phyloP scores from a whole-genome alignment of 2,797 vertebrate species.

The Potorous gilbertii region DNA sequence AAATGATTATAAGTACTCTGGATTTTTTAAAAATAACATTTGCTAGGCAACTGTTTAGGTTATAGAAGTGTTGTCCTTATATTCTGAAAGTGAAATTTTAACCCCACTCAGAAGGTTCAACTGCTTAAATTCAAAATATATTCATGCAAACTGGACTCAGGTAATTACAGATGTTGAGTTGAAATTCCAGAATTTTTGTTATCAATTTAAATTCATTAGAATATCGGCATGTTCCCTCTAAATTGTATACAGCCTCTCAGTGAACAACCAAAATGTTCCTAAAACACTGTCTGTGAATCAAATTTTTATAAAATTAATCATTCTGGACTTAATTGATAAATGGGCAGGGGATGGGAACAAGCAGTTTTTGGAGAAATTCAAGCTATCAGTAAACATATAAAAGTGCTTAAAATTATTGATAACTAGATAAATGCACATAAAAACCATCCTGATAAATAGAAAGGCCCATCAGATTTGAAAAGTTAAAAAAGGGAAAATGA shows the following conservation, averaged over 20 bases:
- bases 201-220: too few species aligned
- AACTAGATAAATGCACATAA: too few species aligned
- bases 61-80: not conserved
- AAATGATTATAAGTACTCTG: not conserved
- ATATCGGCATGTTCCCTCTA: not conserved
- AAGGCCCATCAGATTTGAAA: too few species aligned
- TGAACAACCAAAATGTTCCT: not conserved
- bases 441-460: too few species aligned
- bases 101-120: not conserved
- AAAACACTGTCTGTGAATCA: not conserved
- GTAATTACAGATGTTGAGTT: not conserved
- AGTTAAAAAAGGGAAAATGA: not conserved
- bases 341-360: not conserved
- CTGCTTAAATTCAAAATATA: not conserved
- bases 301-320: not conserved
- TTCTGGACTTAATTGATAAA: not conserved
- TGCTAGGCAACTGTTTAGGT: not conserved
- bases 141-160: not conserved
- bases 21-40: not conserved
- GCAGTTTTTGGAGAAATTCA: not conserved
- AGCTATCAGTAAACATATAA: too few species aligned
- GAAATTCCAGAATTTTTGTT: not conserved
- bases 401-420: too few species aligned
- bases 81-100: too few species aligned
- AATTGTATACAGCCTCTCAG: not conserved